phyloP scores from a whole-genome alignment of 2,113 vertebrate genomes.

The Rutilus rutilus region DNA sequence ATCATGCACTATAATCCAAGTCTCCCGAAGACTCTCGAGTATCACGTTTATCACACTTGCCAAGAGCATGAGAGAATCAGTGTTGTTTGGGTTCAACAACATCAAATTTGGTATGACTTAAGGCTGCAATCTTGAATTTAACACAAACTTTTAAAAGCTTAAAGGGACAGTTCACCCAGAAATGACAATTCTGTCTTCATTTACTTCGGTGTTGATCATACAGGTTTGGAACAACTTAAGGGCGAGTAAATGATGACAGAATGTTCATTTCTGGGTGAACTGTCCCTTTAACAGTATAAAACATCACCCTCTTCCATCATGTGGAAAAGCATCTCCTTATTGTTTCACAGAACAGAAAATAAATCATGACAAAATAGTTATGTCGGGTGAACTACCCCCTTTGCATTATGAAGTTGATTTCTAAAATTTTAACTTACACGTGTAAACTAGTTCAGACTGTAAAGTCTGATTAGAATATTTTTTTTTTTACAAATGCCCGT shows the following conservation, averaged over 20 bases:
- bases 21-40: neutral
- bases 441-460: neutral
- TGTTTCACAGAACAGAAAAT: constrained; percentile 3
- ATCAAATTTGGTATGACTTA: neutral
- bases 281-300: neutral
- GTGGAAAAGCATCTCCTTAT: neutral
- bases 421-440: neutral
- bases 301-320: neutral
- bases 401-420: neutral
- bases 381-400: no score
- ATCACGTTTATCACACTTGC: neutral
- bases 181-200: no score
- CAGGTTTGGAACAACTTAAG: no score
- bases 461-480: neutral
- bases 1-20: neutral
- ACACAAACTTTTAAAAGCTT: neutral
- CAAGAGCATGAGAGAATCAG: neutral
- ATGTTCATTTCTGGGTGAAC: no score
- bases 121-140: neutral
- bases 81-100: neutral
- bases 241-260: no score
- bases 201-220: no score
- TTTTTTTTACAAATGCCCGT: neutral
- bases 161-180: no score
- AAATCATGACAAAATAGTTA: neutral